Evolutionary conservation across 2,113 vertebrate species (phyloP).

Genomic region (Salvator merianae): DNA sequence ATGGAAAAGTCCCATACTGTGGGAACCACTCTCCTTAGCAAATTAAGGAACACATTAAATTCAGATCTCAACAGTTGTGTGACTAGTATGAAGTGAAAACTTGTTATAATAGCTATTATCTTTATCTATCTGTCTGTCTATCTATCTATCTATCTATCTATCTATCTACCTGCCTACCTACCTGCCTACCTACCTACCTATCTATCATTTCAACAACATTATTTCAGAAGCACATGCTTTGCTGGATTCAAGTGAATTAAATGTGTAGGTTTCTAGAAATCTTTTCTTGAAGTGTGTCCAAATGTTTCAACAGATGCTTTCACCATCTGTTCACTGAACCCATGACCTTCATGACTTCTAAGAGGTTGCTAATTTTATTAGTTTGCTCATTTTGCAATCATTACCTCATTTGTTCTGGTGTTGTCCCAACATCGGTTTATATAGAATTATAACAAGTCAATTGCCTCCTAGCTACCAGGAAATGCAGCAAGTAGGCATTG

Average conservation of each 20-base stretch:
- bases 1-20: too few species aligned
- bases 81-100: not conserved
- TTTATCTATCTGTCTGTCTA: too few species aligned
- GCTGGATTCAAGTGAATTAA: conserved; percentile 36
- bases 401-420: conserved; percentile 26
- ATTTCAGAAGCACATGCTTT: conserved; percentile 16
- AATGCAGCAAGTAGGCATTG: not conserved
- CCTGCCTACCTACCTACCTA: too few species aligned
- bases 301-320: conserved; percentile 23
- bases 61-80: not conserved
- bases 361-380: conserved; percentile 23
- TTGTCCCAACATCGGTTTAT: conserved; percentile 16
- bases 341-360: conserved; percentile 13
- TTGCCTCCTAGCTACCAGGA: not conserved
- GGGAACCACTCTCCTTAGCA: too few species aligned
- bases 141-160: too few species aligned
- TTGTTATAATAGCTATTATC: not conserved
- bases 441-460: conserved; percentile 21
- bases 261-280: conserved; percentile 42
- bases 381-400: conserved; percentile 3
- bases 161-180: too few species aligned
- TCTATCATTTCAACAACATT: conserved; percentile 12
- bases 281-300: conserved; percentile 35
- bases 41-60: not conserved
- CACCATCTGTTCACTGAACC: conserved; percentile 7